A percentile compares a stretch with the other conserved stretches of the same genome.
phyloP scores from a whole-genome alignment of 2,888 invertebrate genomes.

The Brenthis daphne region DNA sequence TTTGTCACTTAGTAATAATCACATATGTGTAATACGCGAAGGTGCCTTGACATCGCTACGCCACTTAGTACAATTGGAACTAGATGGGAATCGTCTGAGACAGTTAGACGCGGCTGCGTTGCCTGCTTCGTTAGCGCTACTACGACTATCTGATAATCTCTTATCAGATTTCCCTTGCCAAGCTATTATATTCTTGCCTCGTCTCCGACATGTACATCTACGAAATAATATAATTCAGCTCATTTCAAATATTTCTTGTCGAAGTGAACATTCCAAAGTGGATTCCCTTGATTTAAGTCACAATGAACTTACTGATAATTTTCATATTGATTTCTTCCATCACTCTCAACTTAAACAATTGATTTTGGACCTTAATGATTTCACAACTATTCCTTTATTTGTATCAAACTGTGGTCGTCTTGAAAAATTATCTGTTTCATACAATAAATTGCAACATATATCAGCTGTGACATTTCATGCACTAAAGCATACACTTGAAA shows the following conservation, averaged over 20 bases:
- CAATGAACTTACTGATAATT: slow-evolving; percentile 86
- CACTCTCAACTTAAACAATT: slow-evolving; percentile 87
- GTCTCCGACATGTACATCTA: slow-evolving; percentile 85
- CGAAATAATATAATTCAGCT: slow-evolving; percentile 64
- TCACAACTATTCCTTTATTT: slow-evolving; percentile 83
- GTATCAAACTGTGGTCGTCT: slow-evolving; percentile 85
- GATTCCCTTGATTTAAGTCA: slow-evolving; percentile 91
- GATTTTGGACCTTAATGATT: slow-evolving; percentile 88
- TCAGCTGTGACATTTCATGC: slow-evolving; percentile 86
- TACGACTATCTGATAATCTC: slow-evolving; percentile 86
- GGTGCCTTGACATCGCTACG: slow-evolving; percentile 84
- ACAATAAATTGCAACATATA: slow-evolving; percentile 85
- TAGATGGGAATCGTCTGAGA: slow-evolving; percentile 86
- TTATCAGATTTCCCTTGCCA: slow-evolving; percentile 83
- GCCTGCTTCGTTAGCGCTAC: slow-evolving; percentile 83
- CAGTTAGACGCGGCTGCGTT: slow-evolving; percentile 81
- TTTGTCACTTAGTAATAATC: slow-evolving; percentile 89
- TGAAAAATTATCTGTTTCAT: slow-evolving; percentile 87
- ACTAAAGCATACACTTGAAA: slow-evolving; percentile 85
- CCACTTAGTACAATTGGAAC: slow-evolving; percentile 80
- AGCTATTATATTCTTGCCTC: slow-evolving; percentile 77
- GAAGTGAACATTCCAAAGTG: slow-evolving; percentile 77
- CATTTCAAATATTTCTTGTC: slow-evolving; percentile 49
- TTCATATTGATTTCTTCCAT: slow-evolving; percentile 83
- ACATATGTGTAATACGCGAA: slow-evolving; percentile 75